Conservation (phyloP, 2,888 invertebrate species). For the Drosophila limbata region DNA sequence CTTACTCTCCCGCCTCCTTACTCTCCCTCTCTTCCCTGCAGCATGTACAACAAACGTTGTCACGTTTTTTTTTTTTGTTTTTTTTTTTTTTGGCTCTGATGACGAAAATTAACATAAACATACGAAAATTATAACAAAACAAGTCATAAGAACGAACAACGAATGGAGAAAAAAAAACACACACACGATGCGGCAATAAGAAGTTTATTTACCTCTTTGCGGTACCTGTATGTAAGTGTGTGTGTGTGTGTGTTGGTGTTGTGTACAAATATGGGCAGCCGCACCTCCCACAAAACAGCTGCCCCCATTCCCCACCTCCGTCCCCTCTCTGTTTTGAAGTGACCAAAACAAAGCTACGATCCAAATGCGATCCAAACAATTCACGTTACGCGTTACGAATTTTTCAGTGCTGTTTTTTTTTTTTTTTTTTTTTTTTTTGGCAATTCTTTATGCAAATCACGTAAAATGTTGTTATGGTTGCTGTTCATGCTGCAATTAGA, state of each 20-base stretch:
- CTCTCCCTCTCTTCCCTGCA: not conserved
- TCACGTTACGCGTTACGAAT: conserved; percentile 45
- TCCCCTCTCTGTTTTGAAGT: conserved; percentile 1
- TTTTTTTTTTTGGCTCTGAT: conserved; percentile 27
- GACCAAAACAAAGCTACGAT: conserved; percentile 32
- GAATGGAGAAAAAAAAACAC: conserved; percentile 8
- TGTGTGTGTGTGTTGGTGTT: conserved; percentile 13
- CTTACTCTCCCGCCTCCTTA: too few relatives aligned
- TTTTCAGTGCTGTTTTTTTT: conserved; percentile 18
- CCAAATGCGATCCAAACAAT: conserved; percentile 27
- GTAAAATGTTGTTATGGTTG: conserved; percentile 40
- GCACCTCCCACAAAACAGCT: conserved; percentile 42
- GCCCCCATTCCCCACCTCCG: not conserved
- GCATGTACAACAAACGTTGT: conserved; percentile 33
- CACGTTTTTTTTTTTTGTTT: conserved; percentile 44
- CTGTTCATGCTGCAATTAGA: conserved; percentile 53
- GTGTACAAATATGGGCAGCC: conserved; percentile 35
- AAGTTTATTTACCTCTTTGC: conserved; percentile 66
- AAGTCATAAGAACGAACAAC: conserved; percentile 54
- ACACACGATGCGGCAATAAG: conserved; percentile 51
- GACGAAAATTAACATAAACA: conserved; percentile 68
- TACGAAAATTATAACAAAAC: conserved; percentile 72
- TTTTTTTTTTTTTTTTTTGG: conserved; percentile 25
- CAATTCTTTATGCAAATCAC: conserved; percentile 66
- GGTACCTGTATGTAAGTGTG: not conserved